Evolutionary conservation across 2,113 vertebrate genomes (phyloP).

Genomic region (Petromus typicus): DNA sequence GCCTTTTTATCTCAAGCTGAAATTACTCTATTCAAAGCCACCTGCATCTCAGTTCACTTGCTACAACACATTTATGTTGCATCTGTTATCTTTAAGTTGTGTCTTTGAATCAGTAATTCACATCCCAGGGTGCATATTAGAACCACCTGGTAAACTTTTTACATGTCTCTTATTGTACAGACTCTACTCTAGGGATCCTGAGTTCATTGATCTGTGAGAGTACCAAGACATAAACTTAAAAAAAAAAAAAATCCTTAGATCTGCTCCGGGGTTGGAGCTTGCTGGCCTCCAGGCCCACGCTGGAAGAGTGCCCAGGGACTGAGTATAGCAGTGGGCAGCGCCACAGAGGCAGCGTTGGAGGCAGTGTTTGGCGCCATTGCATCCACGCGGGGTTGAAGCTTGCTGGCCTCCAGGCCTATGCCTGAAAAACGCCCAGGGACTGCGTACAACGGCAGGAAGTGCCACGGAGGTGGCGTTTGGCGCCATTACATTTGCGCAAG

Average conservation of each 20-base stretch:
- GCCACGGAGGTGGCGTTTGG: too few species aligned
- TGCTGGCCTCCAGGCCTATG: too few species aligned
- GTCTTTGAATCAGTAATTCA: not conserved
- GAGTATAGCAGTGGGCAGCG: too few species aligned
- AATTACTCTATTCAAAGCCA: not conserved
- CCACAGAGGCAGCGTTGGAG: too few species aligned
- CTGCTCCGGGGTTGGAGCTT: too few species aligned
- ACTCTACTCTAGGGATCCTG: not conserved
- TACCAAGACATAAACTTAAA: not conserved
- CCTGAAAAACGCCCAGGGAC: too few species aligned
- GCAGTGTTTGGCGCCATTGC: too few species aligned
- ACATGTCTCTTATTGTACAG: not conserved
- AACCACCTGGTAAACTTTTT: not conserved
- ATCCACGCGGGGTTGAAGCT: too few species aligned
- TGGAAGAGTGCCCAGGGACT: too few species aligned
- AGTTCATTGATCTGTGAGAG: not conserved
- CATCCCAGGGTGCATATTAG: not conserved
- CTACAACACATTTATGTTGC: not conserved
- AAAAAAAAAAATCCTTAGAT: not conserved
- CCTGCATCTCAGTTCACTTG: not conserved
- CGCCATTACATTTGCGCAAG: too few species aligned
- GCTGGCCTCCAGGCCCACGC: too few species aligned
- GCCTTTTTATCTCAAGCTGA: not conserved
- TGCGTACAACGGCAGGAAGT: too few species aligned
- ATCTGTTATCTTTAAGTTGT: not conserved